Base-by-base conservation (phyloP, 2,113 vertebrate species). In the Perca schrenkii region DNA sequence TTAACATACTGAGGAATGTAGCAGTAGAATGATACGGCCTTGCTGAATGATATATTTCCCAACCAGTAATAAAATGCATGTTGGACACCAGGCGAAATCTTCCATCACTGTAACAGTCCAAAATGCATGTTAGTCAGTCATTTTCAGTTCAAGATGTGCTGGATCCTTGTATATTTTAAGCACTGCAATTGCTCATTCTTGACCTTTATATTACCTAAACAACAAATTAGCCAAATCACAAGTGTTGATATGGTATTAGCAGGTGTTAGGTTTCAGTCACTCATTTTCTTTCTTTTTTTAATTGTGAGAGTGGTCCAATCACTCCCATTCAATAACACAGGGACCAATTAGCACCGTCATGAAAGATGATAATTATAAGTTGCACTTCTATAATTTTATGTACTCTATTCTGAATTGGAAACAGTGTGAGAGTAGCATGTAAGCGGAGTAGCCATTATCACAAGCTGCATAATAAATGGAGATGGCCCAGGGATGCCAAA, bases 391-490 rank as follows among this genome's bases (percentile, higher is more conserved):
- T 53, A 56, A 82, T 75, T 62, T 46, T 57, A 22, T 80, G 77
- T 65, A 40, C 14, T 28, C 21, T 10, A 0, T 1, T 36, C 22
- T 19, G 53, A 47, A 21, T 16, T 28, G 46, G 58, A 69, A 83
- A 72, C 22, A 43, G 25, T 49, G 34, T 6, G 52, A 31, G 68
- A 34, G 60, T 50, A 52, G 70, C 56, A 8, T 77, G 79, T 84
- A 86, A 83, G 80, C 1, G 8, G 83, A 90, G 89, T 4, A 71
- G 50, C 49, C 46, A 67, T 89, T 87, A 83, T 83, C 74, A 78
- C 80, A 3, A 60, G 72, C 86, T 75, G 83, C 77, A 70, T 87
- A 87, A 91, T 89, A 75, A 89, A 92, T 89, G 84, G 83, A 82
- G 80, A 69, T 1, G 77, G 84, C 74, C 68, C 75, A 49, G 31